Conservation (phyloP, 2,888 invertebrate genomes). For the Conistra vaccinii region DNA sequence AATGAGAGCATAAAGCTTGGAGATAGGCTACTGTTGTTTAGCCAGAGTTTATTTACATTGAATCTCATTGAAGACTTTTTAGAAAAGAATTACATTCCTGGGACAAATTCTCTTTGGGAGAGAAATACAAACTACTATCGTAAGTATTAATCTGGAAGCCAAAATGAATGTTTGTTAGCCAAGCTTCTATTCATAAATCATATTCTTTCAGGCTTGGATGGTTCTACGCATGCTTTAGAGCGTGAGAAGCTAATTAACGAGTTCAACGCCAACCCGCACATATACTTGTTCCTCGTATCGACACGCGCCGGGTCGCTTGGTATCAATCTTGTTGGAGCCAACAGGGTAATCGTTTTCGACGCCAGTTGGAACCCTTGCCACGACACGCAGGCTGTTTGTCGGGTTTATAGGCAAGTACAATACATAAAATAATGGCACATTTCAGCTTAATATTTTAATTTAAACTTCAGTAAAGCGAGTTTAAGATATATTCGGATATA, state of each 20-base stretch:
- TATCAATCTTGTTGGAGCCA: constrained; percentile 99
- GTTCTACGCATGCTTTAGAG: constrained; percentile 98
- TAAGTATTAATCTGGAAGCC: constrained; percentile 88
- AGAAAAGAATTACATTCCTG: constrained; percentile 93
- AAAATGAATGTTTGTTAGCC: too few relatives aligned
- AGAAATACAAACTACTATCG: constrained; percentile 97
- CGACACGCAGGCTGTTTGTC: constrained; percentile 99
- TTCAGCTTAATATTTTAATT: not conserved
- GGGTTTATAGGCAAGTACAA: constrained; percentile 95
- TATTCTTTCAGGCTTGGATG: constrained; percentile 94
- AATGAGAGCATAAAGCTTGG: constrained; percentile 96
- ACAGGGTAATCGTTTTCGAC: constrained; percentile 99
- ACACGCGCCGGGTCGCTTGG: constrained; percentile 99
- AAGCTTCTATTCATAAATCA: not conserved
- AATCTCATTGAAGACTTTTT: constrained; percentile 98
- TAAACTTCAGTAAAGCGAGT: not conserved
- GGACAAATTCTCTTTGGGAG: constrained; percentile 94
- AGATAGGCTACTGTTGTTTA: constrained; percentile 98
- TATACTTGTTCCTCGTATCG: constrained; percentile 98
- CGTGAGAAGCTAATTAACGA: constrained; percentile 98
- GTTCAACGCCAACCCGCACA: constrained; percentile 96
- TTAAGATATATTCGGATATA: too few relatives aligned
- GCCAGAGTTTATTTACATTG: constrained; percentile 98
- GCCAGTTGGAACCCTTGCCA: constrained; percentile 99
- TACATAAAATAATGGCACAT: not conserved